Evolutionary conservation across 2,113 vertebrate genomes (phyloP).

Genomic region (Cryptotis parvus): DNA sequence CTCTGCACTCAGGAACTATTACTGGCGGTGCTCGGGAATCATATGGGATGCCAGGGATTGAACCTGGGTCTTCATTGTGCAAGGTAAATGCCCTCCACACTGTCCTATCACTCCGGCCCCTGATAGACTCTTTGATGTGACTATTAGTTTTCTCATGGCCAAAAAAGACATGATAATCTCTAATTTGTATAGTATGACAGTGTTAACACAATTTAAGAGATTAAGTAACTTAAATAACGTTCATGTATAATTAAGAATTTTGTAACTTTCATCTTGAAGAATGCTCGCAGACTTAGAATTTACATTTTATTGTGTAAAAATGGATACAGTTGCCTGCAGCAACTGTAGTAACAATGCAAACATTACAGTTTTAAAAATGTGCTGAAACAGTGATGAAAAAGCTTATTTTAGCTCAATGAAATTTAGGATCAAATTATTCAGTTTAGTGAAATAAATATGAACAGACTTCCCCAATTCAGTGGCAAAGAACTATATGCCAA

Average conservation of each 20-base stretch:
- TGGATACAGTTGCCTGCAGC: not conserved
- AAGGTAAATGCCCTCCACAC: no score
- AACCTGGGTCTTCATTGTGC: no score
- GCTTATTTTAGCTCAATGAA: not conserved
- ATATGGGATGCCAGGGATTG: no score
- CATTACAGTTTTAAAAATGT: not conserved
- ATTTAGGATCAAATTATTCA: constrained; percentile 11
- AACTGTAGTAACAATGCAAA: not conserved
- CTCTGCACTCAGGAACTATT: no score
- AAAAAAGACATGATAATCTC: no score
- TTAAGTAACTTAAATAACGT: no score
- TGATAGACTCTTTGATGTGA: not conserved
- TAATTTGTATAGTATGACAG: no score
- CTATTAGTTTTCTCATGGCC: no score
- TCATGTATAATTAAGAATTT: not conserved
- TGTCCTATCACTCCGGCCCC: no score
- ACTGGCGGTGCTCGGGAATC: no score
- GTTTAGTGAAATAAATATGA: not conserved
- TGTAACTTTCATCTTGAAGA: not conserved
- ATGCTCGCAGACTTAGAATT: not conserved
- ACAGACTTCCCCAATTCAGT: not conserved
- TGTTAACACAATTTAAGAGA: no score
- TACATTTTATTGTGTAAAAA: not conserved
- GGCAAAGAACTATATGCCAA: not conserved
- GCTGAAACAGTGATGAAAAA: not conserved